Conservation (phyloP, 2,888 invertebrate genomes). For the Sclerodermus sp. region DNA sequence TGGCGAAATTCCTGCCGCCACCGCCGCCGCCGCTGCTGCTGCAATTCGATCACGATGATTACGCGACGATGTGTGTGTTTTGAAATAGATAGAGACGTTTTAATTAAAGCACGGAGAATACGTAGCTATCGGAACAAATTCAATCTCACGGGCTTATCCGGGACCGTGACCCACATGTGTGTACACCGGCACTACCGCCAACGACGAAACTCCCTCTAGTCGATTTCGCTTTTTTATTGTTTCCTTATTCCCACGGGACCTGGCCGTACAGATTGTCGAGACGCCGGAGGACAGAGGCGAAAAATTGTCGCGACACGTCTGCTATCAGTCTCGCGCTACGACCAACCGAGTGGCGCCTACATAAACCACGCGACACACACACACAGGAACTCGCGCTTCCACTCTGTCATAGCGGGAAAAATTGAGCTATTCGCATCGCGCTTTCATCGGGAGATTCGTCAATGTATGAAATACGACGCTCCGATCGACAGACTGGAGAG, state of each 20-base stretch:
- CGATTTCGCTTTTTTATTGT: conserved; percentile 15
- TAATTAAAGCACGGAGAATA: conserved; percentile 32
- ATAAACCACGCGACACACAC: background rate
- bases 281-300: background rate
- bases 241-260: conserved; percentile 7
- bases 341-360: background rate
- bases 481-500: too few species aligned
- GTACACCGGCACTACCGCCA: background rate
- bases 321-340: background rate
- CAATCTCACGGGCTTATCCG: conserved; percentile 29
- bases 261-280: conserved; percentile 3
- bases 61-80: too few species aligned
- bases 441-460: too few species aligned
- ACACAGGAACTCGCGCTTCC: too few species aligned
- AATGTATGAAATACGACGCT: too few species aligned
- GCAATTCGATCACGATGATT: too few species aligned
- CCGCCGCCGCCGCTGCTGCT: too few species aligned
- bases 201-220: background rate
- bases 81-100: conserved; percentile 14
- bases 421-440: too few species aligned
- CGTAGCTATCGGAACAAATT: conserved; percentile 23
- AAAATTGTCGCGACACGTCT: background rate
- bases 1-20: too few species aligned
- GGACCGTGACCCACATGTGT: conserved; percentile 28
- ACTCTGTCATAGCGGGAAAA: too few species aligned